phyloP scores from a whole-genome alignment of 2,113 vertebrate genomes.

The Chloebia gouldiae region DNA sequence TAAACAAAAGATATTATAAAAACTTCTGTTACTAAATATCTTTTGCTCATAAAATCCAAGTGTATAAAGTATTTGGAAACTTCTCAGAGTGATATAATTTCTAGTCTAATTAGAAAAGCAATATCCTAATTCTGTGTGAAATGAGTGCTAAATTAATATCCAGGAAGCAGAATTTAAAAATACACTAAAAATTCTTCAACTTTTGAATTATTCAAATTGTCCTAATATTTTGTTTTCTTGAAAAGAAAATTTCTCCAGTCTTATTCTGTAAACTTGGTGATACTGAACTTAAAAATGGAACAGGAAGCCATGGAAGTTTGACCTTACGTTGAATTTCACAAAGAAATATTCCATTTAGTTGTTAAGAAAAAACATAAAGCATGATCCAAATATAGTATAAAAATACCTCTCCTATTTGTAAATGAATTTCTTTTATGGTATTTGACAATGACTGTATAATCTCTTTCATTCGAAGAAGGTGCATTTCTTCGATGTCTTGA shows the following conservation, averaged over 20 bases:
- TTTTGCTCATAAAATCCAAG: not conserved
- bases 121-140: not conserved
- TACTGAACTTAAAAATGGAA: not conserved
- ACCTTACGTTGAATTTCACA: not conserved
- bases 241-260: not conserved
- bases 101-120: not conserved
- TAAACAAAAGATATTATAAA: not conserved
- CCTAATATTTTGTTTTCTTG: not conserved
- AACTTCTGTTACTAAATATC: not conserved
- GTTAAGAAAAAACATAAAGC: not conserved
- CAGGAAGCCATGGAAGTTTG: not conserved
- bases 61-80: not conserved
- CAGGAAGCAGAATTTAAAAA: not conserved
- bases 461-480: constrained; percentile 93
- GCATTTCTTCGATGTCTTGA: constrained; percentile 95
- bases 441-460: constrained; percentile 90
- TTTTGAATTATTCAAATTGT: not conserved
- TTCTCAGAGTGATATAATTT: not conserved
- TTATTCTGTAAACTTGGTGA: not conserved
- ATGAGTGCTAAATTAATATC: not conserved
- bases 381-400: not conserved
- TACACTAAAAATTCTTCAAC: not conserved
- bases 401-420: constrained; percentile 92
- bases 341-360: not conserved
- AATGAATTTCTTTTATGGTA: constrained; percentile 90